Base-by-base conservation (phyloP, 1,140 invertebrate species). In the Oncopodura yosiiana region DNA sequence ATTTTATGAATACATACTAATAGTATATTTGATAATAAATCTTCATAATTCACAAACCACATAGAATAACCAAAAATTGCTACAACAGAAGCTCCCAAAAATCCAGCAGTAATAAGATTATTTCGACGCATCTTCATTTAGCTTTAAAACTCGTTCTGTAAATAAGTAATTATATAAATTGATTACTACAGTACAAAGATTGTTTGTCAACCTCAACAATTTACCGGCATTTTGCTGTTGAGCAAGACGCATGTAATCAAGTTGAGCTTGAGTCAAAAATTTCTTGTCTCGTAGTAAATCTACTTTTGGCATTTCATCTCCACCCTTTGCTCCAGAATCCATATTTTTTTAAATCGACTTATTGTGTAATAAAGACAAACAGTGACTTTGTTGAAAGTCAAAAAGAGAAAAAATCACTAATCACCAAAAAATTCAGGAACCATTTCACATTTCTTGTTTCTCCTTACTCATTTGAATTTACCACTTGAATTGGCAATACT, bases 31-130 rank as follows among this genome's bases (percentile, higher is more conserved):
- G n/a, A n/a, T n/a, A n/a, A n/a, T n/a, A n/a, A n/a, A n/a, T n/a
- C n/a, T n/a, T n/a, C n/a, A n/a, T n/a, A n/a, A n/a, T n/a, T n/a
- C n/a, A n/a, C n/a, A n/a, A n/a, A n/a, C 58, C 58, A 77, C 55
- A 93, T 87, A 6, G 87, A 86, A 70, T 91, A 93, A 5, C 73
- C 67, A 69, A 90, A 93, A 64, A 91, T 88, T 49, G 79, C 73
- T 3, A 87, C 48, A 0, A 82, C 84, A 18, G 71, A 72, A 3
- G 72, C 65, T 8, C 76, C 80, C 5, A 89, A 69, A 1, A 74
- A 56, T 5, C 71, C 71, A 69, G 83, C 70, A 2, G 79, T 80
- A 8, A 80, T 69, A 14, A 78, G 69, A 68, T 87, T 89, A 48
- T 74, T 78, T 65, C 69, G 76, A 45, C 78, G 71, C 18, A 79